Evolutionary conservation across 2,888 invertebrate species (phyloP).

Genomic region (Schrankia costaestrigalis): DNA sequence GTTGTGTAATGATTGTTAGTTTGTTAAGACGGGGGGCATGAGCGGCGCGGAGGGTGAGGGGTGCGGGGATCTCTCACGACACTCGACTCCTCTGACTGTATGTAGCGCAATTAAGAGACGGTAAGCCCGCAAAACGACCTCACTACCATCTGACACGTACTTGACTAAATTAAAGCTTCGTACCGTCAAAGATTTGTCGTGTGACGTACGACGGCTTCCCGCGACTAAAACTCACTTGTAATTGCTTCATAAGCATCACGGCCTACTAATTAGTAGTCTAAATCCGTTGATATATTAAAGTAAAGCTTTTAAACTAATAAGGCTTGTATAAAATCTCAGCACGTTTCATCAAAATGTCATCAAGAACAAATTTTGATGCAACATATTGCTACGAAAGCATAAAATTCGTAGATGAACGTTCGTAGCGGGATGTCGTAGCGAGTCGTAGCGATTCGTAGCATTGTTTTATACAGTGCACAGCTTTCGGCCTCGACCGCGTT

Average conservation of each 20-base stretch:
- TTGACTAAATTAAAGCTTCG: conserved; percentile 22
- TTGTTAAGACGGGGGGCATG: conserved; percentile 12
- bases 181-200: conserved; percentile 17
- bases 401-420: conserved; percentile 13
- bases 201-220: conserved; percentile 7
- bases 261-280: conserved; percentile 10
- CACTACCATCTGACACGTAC: conserved; percentile 17
- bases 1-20: conserved; percentile 28
- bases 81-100: conserved; percentile 20
- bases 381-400: background rate
- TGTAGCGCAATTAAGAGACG: conserved; percentile 28
- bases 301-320: no score
- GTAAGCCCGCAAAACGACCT: conserved; percentile 20
- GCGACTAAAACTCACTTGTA: conserved; percentile 3
- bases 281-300: conserved; percentile 15
- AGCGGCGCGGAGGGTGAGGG: conserved; percentile 8
- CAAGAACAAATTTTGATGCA: background rate
- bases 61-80: conserved; percentile 12
- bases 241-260: conserved; percentile 8
- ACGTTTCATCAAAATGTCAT: background rate
- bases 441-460: conserved; percentile 20
- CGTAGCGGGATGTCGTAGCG: conserved; percentile 19
- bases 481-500: conserved; percentile 45
- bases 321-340: no score
- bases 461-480: conserved; percentile 39